phyloP scores from a whole-genome alignment of 2,797 vertebrate species.

The Brotula barbata region DNA sequence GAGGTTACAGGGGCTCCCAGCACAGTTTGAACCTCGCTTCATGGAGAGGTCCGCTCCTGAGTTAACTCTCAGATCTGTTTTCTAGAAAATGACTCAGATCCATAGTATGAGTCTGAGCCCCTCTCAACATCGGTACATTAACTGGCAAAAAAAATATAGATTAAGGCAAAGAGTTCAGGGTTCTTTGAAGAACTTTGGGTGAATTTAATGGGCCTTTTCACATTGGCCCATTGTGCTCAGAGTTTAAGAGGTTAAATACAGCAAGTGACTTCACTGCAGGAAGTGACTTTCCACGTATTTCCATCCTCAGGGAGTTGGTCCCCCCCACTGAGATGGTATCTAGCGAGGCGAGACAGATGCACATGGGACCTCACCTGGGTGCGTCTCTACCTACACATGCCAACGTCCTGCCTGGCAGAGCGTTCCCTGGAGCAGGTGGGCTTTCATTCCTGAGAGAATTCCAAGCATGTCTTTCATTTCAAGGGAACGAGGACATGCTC shows the following conservation, averaged over 20 bases:
- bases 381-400: slow-evolving; percentile 80
- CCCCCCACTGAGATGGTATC: slow-evolving; percentile 85
- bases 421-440: slow-evolving; percentile 84
- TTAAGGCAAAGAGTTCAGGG: no score
- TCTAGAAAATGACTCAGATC: no score
- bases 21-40: slow-evolving; percentile 86
- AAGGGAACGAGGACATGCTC: neutral
- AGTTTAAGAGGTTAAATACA: no score
- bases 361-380: slow-evolving; percentile 83
- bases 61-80: slow-evolving; percentile 16
- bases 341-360: slow-evolving; percentile 87
- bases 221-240: no score
- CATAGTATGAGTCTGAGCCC: no score
- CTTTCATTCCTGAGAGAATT: slow-evolving; percentile 3
- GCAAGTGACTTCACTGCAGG: neutral
- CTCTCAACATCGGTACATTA: no score
- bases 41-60: slow-evolving; percentile 84
- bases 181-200: no score
- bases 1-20: slow-evolving; percentile 83
- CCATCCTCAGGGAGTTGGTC: slow-evolving; percentile 81
- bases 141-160: no score
- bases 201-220: no score
- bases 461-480: neutral
- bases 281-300: slow-evolving; percentile 15
- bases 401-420: slow-evolving; percentile 76